Conservation (phyloP, 2,888 invertebrate genomes). For the Sminthurides aquaticus region DNA sequence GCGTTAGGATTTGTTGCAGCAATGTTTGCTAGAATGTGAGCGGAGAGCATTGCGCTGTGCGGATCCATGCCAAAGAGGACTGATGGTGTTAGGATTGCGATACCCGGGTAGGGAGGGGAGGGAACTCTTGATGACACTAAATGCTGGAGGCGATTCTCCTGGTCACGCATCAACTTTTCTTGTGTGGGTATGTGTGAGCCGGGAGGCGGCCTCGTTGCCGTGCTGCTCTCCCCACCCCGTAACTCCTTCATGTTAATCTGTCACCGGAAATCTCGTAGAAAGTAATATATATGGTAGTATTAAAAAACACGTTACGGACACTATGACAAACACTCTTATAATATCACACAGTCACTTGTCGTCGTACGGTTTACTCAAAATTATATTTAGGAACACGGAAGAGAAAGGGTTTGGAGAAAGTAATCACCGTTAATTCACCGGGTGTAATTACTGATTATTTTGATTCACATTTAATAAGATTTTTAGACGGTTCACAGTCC, state of each 20-base stretch:
- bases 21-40: constrained; percentile 38
- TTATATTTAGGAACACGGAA: too few species aligned
- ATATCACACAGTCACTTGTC: neutral
- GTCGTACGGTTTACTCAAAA: too few species aligned
- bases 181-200: constrained; percentile 20
- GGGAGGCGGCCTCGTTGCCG: constrained; percentile 17
- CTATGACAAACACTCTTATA: too few species aligned
- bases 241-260: constrained; percentile 32
- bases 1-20: constrained; percentile 34
- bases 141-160: constrained; percentile 37
- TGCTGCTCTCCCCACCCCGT: constrained; percentile 26
- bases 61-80: constrained; percentile 36
- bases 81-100: constrained; percentile 34
- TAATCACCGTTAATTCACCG: constrained; percentile 7
- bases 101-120: constrained; percentile 34
- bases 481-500: too few species aligned
- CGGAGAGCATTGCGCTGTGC: constrained; percentile 30
- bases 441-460: too few species aligned
- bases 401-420: constrained; percentile 18
- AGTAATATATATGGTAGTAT: too few species aligned
- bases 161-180: constrained; percentile 38
- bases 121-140: constrained; percentile 38
- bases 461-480: too few species aligned
- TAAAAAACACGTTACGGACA: too few species aligned
- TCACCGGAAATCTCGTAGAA: neutral